Evolutionary conservation across 1,140 invertebrate species (phyloP).

Genomic region (Dinothrombium tinctorium): DNA sequence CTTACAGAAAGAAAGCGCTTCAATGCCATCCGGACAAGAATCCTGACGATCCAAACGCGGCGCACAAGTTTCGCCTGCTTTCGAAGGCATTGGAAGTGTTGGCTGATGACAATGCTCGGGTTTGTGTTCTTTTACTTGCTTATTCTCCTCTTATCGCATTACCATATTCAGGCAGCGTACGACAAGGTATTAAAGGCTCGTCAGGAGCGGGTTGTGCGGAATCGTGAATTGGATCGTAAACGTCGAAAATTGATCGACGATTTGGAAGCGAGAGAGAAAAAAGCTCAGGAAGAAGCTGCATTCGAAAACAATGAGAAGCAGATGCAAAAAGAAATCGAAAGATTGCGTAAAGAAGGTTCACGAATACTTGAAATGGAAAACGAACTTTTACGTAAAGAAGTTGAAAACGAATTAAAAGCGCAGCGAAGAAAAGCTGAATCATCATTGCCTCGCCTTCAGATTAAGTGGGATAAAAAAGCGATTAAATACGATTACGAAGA

Average conservation of each 20-base stretch:
- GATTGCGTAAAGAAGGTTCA: slow-evolving; percentile 5
- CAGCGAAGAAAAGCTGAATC: background rate
- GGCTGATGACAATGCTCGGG: slow-evolving; percentile 45
- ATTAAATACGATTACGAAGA: background rate
- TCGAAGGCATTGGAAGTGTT: slow-evolving; percentile 61
- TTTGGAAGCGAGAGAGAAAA: slow-evolving; percentile 50
- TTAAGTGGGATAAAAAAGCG: background rate
- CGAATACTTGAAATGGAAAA: background rate
- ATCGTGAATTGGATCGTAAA: slow-evolving; percentile 51
- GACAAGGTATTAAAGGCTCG: slow-evolving; percentile 61
- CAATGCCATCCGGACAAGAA: slow-evolving; percentile 87
- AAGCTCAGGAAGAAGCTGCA: slow-evolving; percentile 23
- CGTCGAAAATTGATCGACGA: slow-evolving; percentile 68
- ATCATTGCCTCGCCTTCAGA: background rate
- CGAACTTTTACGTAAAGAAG: background rate
- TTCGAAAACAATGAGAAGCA: slow-evolving; percentile 16
- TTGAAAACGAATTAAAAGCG: background rate
- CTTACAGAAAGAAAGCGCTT: slow-evolving; percentile 69
- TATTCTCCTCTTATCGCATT: too few species aligned
- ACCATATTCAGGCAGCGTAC: too few species aligned
- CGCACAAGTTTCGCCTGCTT: slow-evolving; percentile 59
- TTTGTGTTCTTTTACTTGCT: too few species aligned
- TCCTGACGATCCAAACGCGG: slow-evolving; percentile 67
- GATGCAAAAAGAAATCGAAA: slow-evolving; percentile 31
- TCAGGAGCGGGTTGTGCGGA: slow-evolving; percentile 45